These are phyloP conservation scores for Euplexia lucipara DNA, from an alignment of 2,888 invertebrate genomes.

Conservation along the genomic window DNA sequence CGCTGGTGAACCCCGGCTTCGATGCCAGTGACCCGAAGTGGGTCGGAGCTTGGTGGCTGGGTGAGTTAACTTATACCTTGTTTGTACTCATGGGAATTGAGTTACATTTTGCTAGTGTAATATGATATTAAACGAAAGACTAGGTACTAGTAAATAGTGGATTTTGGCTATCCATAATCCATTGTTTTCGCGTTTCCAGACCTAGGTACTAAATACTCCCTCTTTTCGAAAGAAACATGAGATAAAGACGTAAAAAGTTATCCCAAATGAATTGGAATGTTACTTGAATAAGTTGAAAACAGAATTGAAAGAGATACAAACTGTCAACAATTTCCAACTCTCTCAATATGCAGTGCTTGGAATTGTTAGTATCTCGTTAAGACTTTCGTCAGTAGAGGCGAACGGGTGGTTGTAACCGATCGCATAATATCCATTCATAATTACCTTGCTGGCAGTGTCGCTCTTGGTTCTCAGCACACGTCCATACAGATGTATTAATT, in stretches of 20 bases:
- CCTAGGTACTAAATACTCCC: too few relatives aligned
- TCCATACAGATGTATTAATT: conserved; percentile 38
- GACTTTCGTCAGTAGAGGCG: conserved; percentile 28
- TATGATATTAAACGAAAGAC: too few relatives aligned
- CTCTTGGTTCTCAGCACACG: conserved; percentile 41
- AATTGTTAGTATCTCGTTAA: conserved; percentile 14
- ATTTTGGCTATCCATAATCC: too few relatives aligned
- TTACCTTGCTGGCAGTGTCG: conserved; percentile 23
- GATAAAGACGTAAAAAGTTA: neutral
- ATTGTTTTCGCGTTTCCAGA: too few relatives aligned
- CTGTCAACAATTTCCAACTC: conserved; percentile 2
- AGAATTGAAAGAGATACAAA: neutral
- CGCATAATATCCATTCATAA: conserved; percentile 53
- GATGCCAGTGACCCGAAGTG: conserved; percentile 96
- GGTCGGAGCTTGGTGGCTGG: conserved; percentile 99
- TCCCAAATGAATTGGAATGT: neutral
- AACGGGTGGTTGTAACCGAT: conserved; percentile 51
- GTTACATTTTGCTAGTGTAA: conserved; percentile 7
- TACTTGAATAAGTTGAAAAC: neutral
- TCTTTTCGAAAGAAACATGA: neutral
- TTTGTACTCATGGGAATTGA: neutral
- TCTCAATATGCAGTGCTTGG: conserved; percentile 14
- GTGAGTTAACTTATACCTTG: conserved; percentile 85
- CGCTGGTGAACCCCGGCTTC: conserved; percentile 94
- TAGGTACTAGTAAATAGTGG: too few relatives aligned